Conservation (phyloP, 2,797 vertebrate genomes). For the Lepus townsendii region DNA sequence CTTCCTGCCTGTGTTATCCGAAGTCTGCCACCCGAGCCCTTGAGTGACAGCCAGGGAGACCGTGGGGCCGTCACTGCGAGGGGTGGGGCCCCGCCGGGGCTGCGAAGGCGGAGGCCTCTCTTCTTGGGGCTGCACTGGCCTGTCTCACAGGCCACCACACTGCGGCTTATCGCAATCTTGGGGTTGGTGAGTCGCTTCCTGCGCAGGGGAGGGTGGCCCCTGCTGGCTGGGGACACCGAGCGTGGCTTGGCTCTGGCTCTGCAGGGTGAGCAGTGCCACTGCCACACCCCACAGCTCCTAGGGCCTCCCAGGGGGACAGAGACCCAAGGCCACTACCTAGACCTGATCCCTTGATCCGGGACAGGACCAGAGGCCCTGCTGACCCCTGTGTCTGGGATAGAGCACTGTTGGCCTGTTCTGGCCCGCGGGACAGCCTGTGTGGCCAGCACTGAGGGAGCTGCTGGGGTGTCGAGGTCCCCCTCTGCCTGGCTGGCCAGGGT, state of each 20-base stretch:
- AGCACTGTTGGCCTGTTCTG: not conserved
- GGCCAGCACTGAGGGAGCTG: not conserved
- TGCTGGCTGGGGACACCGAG: fast-evolving
- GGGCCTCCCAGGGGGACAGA: not conserved
- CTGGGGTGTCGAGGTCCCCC: not conserved
- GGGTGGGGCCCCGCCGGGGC: not conserved
- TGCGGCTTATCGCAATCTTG: fast-evolving
- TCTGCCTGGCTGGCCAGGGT: not conserved
- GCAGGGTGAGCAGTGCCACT: not conserved
- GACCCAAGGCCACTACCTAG: too few species aligned
- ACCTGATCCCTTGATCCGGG: not conserved
- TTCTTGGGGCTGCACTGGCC: not conserved
- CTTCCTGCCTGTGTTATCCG: too few species aligned
- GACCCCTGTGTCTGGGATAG: not conserved
- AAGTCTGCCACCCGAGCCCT: too few species aligned
- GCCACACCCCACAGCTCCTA: fast-evolving
- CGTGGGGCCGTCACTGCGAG: too few species aligned
- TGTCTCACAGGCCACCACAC: too few species aligned
- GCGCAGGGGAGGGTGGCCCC: not conserved
- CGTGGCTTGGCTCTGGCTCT: not conserved
- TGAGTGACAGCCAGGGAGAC: too few species aligned
- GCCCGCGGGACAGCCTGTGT: too few species aligned
- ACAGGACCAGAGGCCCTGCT: not conserved
- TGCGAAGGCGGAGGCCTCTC: not conserved
- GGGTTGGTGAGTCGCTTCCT: not conserved